These are phyloP conservation scores for Galemys pyrenaicus DNA, from an alignment of 2,113 vertebrate species.

Conservation along the genomic window DNA sequence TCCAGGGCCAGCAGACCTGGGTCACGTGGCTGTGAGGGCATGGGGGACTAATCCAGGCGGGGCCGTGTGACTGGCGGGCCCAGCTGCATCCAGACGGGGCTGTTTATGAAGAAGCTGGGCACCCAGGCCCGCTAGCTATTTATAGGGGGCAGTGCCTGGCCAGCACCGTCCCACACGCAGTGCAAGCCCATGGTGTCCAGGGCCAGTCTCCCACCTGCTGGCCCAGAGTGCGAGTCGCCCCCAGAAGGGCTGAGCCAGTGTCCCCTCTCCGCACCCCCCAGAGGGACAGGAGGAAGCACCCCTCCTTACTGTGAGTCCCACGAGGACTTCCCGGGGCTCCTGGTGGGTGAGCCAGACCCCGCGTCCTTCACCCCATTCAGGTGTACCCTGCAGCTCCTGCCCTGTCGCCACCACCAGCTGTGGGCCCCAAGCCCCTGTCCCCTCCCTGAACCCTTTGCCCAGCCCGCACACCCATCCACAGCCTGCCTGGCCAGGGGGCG, in stretches of 20 bases:
- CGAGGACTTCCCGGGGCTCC: fast-evolving
- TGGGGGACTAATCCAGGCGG: constrained; percentile 34
- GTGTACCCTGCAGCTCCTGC: too few species aligned
- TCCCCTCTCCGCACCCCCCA: not conserved
- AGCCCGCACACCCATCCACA: not conserved
- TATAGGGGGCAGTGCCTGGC: not conserved
- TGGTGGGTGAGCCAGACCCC: fast-evolving
- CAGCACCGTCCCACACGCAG: fast-evolving
- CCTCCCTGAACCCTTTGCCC: not conserved
- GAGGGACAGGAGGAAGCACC: not conserved
- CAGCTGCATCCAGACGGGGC: constrained; percentile 13
- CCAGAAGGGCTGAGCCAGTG: not conserved
- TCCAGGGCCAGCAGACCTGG: not conserved
- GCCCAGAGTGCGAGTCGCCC: not conserved
- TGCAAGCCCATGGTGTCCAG: too few species aligned
- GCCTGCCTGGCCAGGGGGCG: not conserved
- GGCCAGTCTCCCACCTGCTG: not conserved
- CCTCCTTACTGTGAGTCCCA: fast-evolving
- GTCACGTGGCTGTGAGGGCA: too few species aligned
- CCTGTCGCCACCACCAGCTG: too few species aligned
- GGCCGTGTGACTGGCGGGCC: constrained; percentile 31
- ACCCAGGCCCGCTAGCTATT: constrained; percentile 2
- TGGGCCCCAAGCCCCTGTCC: too few species aligned
- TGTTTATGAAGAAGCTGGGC: constrained; percentile 36
- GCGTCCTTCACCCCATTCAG: too few species aligned